Evolutionary conservation across 2,113 vertebrate species (phyloP).

Genomic region (Struthidea cinerea): DNA sequence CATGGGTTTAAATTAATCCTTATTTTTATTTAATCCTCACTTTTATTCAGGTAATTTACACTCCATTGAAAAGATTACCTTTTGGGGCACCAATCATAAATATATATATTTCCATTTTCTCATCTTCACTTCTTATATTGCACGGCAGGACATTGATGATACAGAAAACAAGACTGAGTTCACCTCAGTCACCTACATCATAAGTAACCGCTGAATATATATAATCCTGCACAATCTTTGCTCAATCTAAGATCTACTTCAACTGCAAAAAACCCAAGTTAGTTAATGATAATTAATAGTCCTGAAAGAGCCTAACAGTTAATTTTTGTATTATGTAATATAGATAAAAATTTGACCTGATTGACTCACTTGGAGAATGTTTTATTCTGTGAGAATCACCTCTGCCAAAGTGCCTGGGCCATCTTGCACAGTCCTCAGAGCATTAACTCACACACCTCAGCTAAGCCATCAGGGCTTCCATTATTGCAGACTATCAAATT

Average conservation of each 20-base stretch:
- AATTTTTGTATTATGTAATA: background rate
- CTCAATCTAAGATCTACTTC: background rate
- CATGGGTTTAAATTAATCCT: background rate
- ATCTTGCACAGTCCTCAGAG: background rate
- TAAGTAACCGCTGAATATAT: background rate
- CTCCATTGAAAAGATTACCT: background rate
- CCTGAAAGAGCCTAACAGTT: background rate
- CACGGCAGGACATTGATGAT: background rate
- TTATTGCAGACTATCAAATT: background rate
- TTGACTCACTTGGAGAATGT: background rate
- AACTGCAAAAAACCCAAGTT: rapidly evolving
- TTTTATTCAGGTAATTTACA: background rate
- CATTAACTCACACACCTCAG: background rate
- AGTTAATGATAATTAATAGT: background rate
- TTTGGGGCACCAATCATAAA: background rate
- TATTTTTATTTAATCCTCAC: background rate
- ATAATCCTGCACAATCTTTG: background rate
- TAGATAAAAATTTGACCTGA: background rate
- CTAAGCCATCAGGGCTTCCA: background rate
- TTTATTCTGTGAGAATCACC: background rate
- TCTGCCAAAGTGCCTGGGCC: background rate
- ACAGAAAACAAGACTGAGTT: background rate
- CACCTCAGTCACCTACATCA: background rate
- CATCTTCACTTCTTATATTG: background rate
- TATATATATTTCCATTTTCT: background rate